Evolutionary conservation across 2,113 vertebrate species (phyloP), one percentile per base, ranked within the genome.

Genomic region (Hippoglossus stenolepis): DNA sequence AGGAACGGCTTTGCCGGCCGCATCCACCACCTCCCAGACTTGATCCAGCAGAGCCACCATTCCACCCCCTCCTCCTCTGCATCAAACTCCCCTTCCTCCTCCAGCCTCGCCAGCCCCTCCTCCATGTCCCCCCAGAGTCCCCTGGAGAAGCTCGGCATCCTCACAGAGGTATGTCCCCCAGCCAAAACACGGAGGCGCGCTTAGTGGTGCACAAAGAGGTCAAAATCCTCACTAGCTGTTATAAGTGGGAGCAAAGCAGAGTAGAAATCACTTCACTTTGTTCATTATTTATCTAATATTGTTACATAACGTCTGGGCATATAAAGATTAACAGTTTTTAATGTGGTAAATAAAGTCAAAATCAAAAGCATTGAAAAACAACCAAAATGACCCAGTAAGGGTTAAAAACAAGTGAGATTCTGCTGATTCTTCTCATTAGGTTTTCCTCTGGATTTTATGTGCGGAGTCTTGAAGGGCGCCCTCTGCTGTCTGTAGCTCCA

Each of bases 31-130:
- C 97, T 99, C 95, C 98, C 98, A 92, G 97, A 99, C 95, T 96
- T 99, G 95, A 97, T 99, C 96, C 98, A 98, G 96, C 98, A 99
- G 96, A 99, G 97, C 96, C 97, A 97, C 94, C 98, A 96, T 96
- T 97, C 98, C 94, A 96, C 96, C 95, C 96, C 97, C 63, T 92
- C 92, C 77, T 92, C 92, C 80, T 86, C 91, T 18, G 76, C 92
- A 82, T 83, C 96, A 95, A 96, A 94, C 95, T 97, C 97, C 95
- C 96, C 97, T 91, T 96, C 97, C 95, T 96, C 97, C 92, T 97
- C 96, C 95, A 96, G 96, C 94, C 96, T 97, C 87, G 95, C 96
- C 96, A 97, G 97, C 95, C 96, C 93, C 83, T 82, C 96, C 94
- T 95, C 95, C 95, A 96, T 97, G 96, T 97, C 97, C 96, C 97